Base-by-base conservation (phyloP, 1,140 invertebrate genomes). In the Glomeris maerens region DNA sequence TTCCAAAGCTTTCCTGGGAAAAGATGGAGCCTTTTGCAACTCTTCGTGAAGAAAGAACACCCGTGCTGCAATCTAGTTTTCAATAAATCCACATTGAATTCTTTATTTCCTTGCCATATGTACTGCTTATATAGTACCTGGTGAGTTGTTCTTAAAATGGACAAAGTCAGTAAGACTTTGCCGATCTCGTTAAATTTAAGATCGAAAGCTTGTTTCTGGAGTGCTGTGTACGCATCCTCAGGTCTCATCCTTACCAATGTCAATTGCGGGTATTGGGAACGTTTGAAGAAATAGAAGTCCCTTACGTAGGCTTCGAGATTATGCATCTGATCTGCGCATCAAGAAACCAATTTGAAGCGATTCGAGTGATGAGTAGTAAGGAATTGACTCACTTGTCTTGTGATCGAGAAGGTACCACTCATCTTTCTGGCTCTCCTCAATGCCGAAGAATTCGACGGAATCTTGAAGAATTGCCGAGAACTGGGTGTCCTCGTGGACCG, bases 31-130 rank as follows among this genome's bases (percentile, higher is more conserved):
- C 68, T 99, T 98, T 78, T 95, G 95, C 0, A 99, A 73, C 70
- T 99, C 96, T 64, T 99, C 96, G 66, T 99, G 94, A 10, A 99
- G 74, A 64, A 98, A 98, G n/a, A 96, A 89, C 1, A 96, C 91
- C 45, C 84, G 76, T 71, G 95, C 91, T 1, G 93, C 87, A 7
- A 94, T 79, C 78, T 84, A 63, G 54, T 64, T 64, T 21, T n/a
- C n/a, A n/a, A n/a, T n/a, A n/a, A n/a, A n/a, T n/a, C n/a, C n/a
- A n/a, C n/a, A n/a, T n/a, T n/a, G n/a, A n/a, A n/a, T n/a, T n/a
- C n/a, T n/a, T n/a, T n/a, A n/a, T n/a, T n/a, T n/a, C n/a, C n/a
- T n/a, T n/a, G n/a, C n/a, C n/a, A n/a, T n/a, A n/a, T n/a, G n/a
- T n/a, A n/a, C n/a, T n/a, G n/a, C n/a, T n/a, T n/a, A n/a, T n/a